Evolutionary conservation across 2,888 invertebrate species (phyloP).

Genomic region (Scaptomyza tumidula): DNA sequence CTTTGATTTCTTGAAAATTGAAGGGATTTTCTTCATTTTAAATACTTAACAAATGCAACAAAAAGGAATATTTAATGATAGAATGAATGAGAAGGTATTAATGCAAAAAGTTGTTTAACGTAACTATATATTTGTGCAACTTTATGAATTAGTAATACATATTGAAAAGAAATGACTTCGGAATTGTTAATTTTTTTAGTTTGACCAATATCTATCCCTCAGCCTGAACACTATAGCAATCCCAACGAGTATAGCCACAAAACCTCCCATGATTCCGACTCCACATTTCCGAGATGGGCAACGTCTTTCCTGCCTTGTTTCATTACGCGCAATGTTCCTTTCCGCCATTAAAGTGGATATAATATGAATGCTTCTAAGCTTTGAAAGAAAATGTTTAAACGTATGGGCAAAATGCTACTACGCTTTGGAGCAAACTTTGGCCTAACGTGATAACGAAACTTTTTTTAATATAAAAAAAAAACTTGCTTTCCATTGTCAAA

Average conservation of each 20-base stretch:
- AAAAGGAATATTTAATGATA: no score
- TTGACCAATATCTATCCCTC: background rate
- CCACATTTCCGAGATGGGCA: background rate
- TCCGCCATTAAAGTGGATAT: conserved; percentile 1
- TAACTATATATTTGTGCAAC: background rate
- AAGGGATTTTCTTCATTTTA: background rate
- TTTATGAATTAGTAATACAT: background rate
- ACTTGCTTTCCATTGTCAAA: no score
- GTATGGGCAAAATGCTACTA: conserved; percentile 4
- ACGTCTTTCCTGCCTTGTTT: background rate
- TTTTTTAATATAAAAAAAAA: no score
- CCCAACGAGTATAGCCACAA: background rate
- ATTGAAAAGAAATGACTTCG: background rate
- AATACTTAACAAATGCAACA: background rate
- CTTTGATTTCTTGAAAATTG: no score
- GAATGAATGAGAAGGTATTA: background rate
- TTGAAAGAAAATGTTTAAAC: background rate
- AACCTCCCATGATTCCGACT: background rate
- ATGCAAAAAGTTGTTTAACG: background rate
- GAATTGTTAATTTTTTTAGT: background rate
- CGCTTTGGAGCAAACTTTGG: background rate
- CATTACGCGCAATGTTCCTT: background rate
- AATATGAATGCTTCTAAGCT: background rate
- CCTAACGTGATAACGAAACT: conserved; percentile 29
- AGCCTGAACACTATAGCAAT: background rate